Percentiles rank a stretch among this genome's conserved stretches.
These are phyloP conservation scores for Elachura formosa DNA, from an alignment of 2,113 vertebrate genomes.

Conservation along the genomic window DNA sequence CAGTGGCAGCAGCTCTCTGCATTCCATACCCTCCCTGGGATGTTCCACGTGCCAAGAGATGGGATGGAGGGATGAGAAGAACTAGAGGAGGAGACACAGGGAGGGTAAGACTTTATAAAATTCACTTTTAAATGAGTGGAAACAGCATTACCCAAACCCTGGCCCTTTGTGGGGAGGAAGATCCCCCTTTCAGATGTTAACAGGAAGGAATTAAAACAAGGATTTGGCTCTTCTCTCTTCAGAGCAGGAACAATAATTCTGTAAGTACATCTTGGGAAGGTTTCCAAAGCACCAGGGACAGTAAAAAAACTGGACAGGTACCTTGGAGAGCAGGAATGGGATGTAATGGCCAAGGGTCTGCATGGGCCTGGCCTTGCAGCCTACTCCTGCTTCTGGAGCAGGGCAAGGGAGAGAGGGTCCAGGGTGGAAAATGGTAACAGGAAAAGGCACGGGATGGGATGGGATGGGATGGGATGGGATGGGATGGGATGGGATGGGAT, in stretches of 20 bases:
- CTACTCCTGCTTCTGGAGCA: not conserved
- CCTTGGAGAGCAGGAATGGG: not conserved
- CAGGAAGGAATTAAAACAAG: constrained; percentile 34
- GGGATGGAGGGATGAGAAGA: not conserved
- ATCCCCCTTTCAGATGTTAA: constrained; percentile 56
- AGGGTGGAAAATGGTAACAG: not conserved
- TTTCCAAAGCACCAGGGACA: constrained; percentile 18
- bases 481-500: too few relatives aligned
- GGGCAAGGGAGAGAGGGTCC: not conserved
- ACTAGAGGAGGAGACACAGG: not conserved
- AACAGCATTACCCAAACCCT: not conserved
- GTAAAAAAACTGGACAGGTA: not conserved
- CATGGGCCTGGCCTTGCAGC: not conserved
- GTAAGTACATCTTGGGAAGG: constrained; percentile 50
- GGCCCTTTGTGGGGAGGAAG: constrained; percentile 11
- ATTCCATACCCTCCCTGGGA: fast-evolving
- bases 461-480: not conserved
- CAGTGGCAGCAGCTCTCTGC: fast-evolving
- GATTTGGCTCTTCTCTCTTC: constrained; percentile 48
- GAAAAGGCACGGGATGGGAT: not conserved
- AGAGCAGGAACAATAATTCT: constrained; percentile 24
- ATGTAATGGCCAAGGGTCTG: not conserved
- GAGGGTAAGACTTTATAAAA: not conserved
- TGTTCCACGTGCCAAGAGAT: not conserved
- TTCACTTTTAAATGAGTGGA: constrained; percentile 18